Evolutionary conservation across 2,113 vertebrate species (phyloP), one percentile per base, ranked within the genome.

Genomic region (Takifugu bimaculatus): DNA sequence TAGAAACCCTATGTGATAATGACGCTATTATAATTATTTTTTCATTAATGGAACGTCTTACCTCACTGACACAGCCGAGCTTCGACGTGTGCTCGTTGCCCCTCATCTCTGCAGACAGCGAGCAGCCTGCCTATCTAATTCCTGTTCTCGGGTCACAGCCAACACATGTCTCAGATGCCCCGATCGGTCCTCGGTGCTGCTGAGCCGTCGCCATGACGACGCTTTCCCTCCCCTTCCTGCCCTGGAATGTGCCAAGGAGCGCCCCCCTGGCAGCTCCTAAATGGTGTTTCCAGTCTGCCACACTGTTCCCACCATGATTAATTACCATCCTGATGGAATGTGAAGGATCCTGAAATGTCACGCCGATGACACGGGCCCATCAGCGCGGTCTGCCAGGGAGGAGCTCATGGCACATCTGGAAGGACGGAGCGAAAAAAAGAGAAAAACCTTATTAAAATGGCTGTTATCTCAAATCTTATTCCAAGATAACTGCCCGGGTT

Each of bases 261-360:
- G 45, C 45, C 45, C 76, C 79, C 66, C 53, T 84, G 77, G 74
- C 74, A 80, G 72, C 77, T 58, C 64, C 51, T 39, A 10, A 39
- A 10, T 39, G 61, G 55, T 68, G 78, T 86, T 39, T 80, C 80
- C 55, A 68, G 67, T 78, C 80, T 77, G 52, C 68, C 63, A 56
- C 81, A 75, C 84, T 79, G 82, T 87, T 89, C 76, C 60, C 44
- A 48, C 68, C 62, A 75, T 90, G 88, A 90, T 91, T 89, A 91
- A 91, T 90, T 89, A 88, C 79, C 15, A 26, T 65, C 54, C 69
- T 85, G 84, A 90, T 90, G 88, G 88, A 87, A 87, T 75, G 79
- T 82, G 78, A 91, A 79, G 73, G 76, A 78, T 83, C 52, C 75
- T 65, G 72, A 88, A 87, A 88, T 90, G 87, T 91, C 87, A 89